phyloP scores from a whole-genome alignment of 2,888 invertebrate species.

The Rhimphoctona megacephalus region DNA sequence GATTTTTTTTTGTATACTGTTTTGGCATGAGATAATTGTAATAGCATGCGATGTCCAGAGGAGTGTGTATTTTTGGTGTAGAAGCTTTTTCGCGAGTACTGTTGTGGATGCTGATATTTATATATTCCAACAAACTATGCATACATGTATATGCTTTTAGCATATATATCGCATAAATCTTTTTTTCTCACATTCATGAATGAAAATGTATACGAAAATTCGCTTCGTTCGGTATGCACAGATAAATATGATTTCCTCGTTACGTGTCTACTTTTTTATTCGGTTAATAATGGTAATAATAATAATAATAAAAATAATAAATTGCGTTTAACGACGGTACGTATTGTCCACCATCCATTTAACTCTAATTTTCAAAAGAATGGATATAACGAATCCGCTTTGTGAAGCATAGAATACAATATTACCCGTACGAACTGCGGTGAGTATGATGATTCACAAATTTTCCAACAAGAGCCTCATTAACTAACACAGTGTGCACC shows the following conservation, averaged over 20 bases:
- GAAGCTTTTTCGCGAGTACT: slow-evolving; percentile 39
- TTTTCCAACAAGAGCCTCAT: slow-evolving; percentile 50
- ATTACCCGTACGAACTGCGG: slow-evolving; percentile 1
- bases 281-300: slow-evolving; percentile 19
- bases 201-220: slow-evolving; percentile 19
- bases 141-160: background rate
- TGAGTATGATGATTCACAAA: slow-evolving; percentile 44
- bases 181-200: background rate
- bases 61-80: slow-evolving; percentile 46
- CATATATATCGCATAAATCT: background rate
- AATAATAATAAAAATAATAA: slow-evolving; percentile 4
- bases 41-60: slow-evolving; percentile 55
- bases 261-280: slow-evolving; percentile 17
- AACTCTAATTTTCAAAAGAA: slow-evolving; percentile 55
- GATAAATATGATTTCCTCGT: slow-evolving; percentile 44
- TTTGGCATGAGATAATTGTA: slow-evolving; percentile 52
- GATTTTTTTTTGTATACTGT: slow-evolving; percentile 21
- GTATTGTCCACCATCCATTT: slow-evolving; percentile 36
- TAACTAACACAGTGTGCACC: slow-evolving; percentile 22
- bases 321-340: slow-evolving; percentile 11
- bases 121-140: slow-evolving; percentile 21
- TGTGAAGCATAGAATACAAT: slow-evolving; percentile 47
- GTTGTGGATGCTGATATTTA: slow-evolving; percentile 55
- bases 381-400: slow-evolving; percentile 58
- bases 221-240: slow-evolving; percentile 33